Base-by-base conservation (phyloP, 2,113 vertebrate species). In the Dipodomys spectabilis region DNA sequence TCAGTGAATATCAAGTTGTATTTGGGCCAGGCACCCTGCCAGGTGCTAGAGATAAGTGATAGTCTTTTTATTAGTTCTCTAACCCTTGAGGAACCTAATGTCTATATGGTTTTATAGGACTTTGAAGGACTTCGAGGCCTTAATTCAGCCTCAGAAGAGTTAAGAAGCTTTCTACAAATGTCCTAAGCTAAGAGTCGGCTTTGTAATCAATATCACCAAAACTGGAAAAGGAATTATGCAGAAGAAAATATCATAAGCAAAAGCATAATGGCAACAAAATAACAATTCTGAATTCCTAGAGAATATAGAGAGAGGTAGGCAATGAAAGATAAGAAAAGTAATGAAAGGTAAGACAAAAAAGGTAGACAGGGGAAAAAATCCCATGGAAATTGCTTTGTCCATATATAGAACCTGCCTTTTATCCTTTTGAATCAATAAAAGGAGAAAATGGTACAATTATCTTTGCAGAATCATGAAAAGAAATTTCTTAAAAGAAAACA, bases 391-490 rank as follows among this genome's bases (percentile, higher is more conserved):
- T 71, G 22, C 45, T 82, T 20, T 16, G 45, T 44, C 45, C 30
- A 60, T 27, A 32, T 18, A n/a, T 84, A 92, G 44, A 92, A 39
- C 11, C 71, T 86, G 81, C 7, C 32, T 65, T 86, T 84, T 57
- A 49, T 73, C 39, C 27, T 78, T 1, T 49, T 39, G 69, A 91
- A 85, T 39, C 49, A 39, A 72, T 20, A n/a, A 91, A 91, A 80
- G 23, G 82, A 92, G 25, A 32, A 71, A 69, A 77, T 86, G 22
- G 20, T 23, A 77, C 18, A 65, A 7, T 60, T 80, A 83, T 39
- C 67, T 71, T 93, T 72, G 72, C 32, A 91, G 95, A 72, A 82
- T 80, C 84, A 71, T 53, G 4, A 83, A 86, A 18, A 93, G 45
- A 39, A 45, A 35, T 72, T 91, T 94, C 25, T 87, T 72, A 53